A percentile compares a stretch with the other conserved stretches of the same genome.
These are phyloP conservation scores for Tholera decimalis DNA, from an alignment of 2,888 invertebrate genomes.

Conservation along the genomic window DNA sequence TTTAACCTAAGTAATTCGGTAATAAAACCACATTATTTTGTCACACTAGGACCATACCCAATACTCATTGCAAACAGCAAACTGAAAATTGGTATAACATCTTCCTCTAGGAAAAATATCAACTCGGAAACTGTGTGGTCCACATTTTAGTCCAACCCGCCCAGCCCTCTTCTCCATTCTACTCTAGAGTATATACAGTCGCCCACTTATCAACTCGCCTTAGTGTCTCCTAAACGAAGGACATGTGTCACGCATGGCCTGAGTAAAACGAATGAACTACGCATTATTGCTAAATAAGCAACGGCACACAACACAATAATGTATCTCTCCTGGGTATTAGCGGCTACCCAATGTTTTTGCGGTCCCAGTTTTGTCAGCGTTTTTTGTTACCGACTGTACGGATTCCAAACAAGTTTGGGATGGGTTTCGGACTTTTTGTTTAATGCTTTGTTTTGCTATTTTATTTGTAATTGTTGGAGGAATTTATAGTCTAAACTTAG, in stretches of 20 bases:
- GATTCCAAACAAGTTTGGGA: constrained; percentile 34
- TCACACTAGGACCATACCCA: no score
- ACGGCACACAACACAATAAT: constrained; percentile 52
- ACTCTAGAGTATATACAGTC: constrained; percentile 37
- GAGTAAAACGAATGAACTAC: constrained; percentile 68
- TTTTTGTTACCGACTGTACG: constrained; percentile 38
- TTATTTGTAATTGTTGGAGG: constrained; percentile 9
- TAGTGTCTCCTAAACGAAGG: constrained; percentile 63
- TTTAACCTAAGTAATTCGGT: no score
- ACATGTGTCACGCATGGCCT: constrained; percentile 66
- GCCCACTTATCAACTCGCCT: constrained; percentile 69
- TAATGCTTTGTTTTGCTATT: constrained; percentile 2
- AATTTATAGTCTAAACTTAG: constrained; percentile 4
- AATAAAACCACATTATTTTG: no score
- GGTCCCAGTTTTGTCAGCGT: constrained; percentile 50
- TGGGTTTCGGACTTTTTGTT: constrained; percentile 9
- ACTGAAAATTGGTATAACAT: not conserved
- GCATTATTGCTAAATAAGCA: constrained; percentile 67
- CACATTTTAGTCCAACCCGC: constrained; percentile 20
- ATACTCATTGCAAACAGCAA: not conserved
- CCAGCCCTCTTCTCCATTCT: no score
- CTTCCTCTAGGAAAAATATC: not conserved
- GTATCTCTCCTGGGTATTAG: constrained; percentile 54
- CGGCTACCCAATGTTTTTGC: constrained; percentile 51
- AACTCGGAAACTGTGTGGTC: constrained; percentile 13